phyloP scores from a whole-genome alignment of 64 coral and sea anemone genomes.

The Porites australiensis region DNA sequence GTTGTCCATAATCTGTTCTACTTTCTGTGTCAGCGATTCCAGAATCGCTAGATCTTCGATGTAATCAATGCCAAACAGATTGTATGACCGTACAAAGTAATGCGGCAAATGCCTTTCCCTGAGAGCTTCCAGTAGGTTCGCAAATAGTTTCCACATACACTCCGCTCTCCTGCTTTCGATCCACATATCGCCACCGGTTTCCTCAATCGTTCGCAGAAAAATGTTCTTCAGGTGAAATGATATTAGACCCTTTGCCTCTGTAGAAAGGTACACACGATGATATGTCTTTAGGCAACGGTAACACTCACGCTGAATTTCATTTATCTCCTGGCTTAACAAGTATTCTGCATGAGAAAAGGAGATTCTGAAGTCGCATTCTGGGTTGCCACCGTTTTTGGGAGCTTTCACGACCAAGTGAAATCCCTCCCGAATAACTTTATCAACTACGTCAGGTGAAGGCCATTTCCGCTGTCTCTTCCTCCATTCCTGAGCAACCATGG shows the following conservation, averaged over 20 bases:
- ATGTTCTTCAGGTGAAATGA: constrained; percentile 64
- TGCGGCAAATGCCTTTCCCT: constrained; percentile 34
- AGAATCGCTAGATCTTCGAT: constrained; percentile 23
- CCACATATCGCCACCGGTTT: constrained; percentile 49
- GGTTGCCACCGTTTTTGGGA: constrained; percentile 36
- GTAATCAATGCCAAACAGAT: constrained; percentile 27
- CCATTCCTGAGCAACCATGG: constrained; percentile 39
- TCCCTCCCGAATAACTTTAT: constrained; percentile 45
- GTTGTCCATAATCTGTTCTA: constrained; percentile 43
- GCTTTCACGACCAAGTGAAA: constrained; percentile 61
- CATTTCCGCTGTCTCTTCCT: constrained; percentile 10
- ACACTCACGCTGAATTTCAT: constrained; percentile 29
- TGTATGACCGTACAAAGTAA: constrained; percentile 42
- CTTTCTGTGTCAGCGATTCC: background rate
- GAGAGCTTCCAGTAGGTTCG: background rate
- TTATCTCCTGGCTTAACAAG: constrained; percentile 60
- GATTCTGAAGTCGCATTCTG: background rate
- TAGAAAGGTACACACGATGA: constrained; percentile 47
- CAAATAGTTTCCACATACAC: background rate
- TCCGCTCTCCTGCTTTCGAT: constrained; percentile 22
- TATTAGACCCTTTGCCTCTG: constrained; percentile 46
- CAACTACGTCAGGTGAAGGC: constrained; percentile 18
- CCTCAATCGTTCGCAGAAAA: constrained; percentile 46
- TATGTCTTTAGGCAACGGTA: constrained; percentile 58
- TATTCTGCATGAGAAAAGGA: constrained; percentile 66